Evolutionary conservation across 2,888 invertebrate genomes (phyloP), one percentile per base, ranked within the genome.

Genomic region (Synanthedon tipuliformis): DNA sequence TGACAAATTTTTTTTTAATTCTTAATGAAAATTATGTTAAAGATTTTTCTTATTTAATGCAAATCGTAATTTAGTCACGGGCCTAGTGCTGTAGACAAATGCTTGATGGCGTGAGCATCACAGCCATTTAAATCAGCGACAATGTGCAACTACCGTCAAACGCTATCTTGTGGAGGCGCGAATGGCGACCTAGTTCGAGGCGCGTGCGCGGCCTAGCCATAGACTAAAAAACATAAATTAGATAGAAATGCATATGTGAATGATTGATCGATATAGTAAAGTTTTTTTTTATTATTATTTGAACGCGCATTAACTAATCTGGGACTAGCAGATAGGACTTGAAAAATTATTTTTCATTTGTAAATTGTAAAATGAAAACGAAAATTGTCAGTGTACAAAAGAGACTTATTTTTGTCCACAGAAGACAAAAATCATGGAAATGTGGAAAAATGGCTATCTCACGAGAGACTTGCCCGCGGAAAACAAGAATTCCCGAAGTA

Each of bases 111-210:
- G 18, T 23, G 49, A n/a, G 50, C 50, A 50, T 23, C 50, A 50
- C 27, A 27, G 34, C 5, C 27, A 34, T 34, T 18, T 50, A 50
- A 50, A 73, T 73, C 69, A 71, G 65, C 57, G 51, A 41, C 52
- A 63, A 61, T 63, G 64, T 62, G 65, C 64, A 63, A 69, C 69
- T 67, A 67, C 68, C 65, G 66, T 53, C 55, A 55, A 51, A 49
- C 57, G 57, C 57, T 57, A 58, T 55, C 61, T 58, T 54, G 58
- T 15, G 49, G 49, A 58, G 62, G 62, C 66, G 68, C 68, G 68
- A 70, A 69, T 64, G 66, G 66, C 68, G 71, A 69, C 73, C 74
- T 62, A 70, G 63, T 64, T 71, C 51, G 61, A 54, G 66, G 71
- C 76, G 75, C 78, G 77, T 75, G 78, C 77, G 65, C 69, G 54